A percentile compares a stretch with the other conserved stretches of the same genome.
Conservation (phyloP, 2,888 invertebrate genomes). For the Chydorus sphaericus region DNA sequence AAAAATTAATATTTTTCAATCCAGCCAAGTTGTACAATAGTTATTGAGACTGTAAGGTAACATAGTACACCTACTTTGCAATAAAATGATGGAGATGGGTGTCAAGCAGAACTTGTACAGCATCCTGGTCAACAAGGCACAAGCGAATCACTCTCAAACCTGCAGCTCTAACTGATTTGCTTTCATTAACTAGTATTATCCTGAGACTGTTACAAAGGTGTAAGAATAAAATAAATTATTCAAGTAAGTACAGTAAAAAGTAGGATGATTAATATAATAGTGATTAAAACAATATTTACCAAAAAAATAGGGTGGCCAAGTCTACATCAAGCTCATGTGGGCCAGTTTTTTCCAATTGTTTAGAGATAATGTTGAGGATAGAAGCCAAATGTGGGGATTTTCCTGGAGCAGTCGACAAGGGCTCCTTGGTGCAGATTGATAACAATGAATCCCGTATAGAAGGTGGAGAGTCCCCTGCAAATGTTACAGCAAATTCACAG, state of each 20-base stretch:
- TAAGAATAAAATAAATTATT: neutral
- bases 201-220: constrained; percentile 51
- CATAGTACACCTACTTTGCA: constrained; percentile 39
- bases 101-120: constrained; percentile 61
- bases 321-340: too few relatives aligned
- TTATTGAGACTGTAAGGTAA: neutral
- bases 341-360: neutral
- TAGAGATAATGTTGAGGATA: neutral
- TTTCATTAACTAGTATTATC: constrained; percentile 66
- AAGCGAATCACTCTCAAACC: constrained; percentile 75
- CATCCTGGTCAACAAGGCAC: constrained; percentile 57
- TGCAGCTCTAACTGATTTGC: constrained; percentile 77
- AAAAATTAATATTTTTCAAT: neutral
- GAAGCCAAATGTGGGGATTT: neutral
- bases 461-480: neutral
- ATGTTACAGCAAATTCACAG: too few relatives aligned
- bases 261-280: too few relatives aligned
- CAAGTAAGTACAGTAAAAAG: too few relatives aligned
- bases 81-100: constrained; percentile 72
- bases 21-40: neutral
- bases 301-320: too few relatives aligned
- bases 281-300: neutral
- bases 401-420: neutral
- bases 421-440: neutral
- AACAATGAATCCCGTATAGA: neutral